These are phyloP conservation scores for Saccostrea cuccullata DNA, from an alignment of 1,140 invertebrate genomes.

Conservation along the genomic window DNA sequence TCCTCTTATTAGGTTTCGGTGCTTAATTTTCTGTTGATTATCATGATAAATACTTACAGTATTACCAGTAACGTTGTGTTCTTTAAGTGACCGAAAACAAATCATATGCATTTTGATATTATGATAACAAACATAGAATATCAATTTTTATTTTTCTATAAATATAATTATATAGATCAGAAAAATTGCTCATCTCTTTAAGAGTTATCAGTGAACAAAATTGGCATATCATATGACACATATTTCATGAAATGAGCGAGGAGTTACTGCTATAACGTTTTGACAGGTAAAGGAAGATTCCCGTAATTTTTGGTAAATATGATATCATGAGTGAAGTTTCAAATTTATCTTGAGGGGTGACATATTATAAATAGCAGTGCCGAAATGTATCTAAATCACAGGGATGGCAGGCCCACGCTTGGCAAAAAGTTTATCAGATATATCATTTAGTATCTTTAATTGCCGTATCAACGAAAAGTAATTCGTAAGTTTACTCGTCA, in stretches of 20 bases:
- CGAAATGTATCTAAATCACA: conserved; percentile 23
- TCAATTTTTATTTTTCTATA: background rate
- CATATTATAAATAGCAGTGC: conserved; percentile 34
- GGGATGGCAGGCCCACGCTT: conserved; percentile 25
- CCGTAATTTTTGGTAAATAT: conserved; percentile 29
- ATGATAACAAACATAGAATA: background rate
- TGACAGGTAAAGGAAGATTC: background rate
- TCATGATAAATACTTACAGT: too few relatives aligned
- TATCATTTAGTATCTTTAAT: conserved; percentile 41
- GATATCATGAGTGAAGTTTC: conserved; percentile 21
- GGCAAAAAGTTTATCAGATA: conserved; percentile 34
- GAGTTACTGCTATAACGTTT: background rate
- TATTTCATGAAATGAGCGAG: background rate
- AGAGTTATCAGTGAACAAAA: background rate
- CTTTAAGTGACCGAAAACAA: background rate
- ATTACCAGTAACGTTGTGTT: too few relatives aligned
- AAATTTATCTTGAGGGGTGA: conserved; percentile 27
- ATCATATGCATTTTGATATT: background rate
- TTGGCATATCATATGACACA: background rate
- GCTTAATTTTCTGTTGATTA: too few relatives aligned
- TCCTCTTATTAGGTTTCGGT: too few relatives aligned
- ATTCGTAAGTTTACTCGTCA: conserved; percentile 37
- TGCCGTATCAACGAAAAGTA: conserved; percentile 35
- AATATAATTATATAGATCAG: background rate
- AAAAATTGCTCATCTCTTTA: background rate